Percentiles rank a stretch among this genome's conserved stretches.
phyloP scores from a whole-genome alignment of 2,797 vertebrate species.

The Salmo trutta region DNA sequence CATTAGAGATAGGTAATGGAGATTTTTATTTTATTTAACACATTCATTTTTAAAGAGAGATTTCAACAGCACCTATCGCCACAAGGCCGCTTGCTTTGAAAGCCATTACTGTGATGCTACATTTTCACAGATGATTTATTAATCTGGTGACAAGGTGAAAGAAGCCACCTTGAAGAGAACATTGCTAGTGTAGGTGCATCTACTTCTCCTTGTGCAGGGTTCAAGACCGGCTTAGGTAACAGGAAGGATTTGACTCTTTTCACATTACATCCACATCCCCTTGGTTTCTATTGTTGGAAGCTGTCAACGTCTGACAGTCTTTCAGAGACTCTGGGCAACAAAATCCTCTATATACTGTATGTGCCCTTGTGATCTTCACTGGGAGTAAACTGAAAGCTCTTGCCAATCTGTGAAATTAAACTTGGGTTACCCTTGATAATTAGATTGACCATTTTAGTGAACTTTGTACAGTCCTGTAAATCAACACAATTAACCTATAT shows the following conservation, averaged over 20 bases:
- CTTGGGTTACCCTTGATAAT: slow-evolving; percentile 49
- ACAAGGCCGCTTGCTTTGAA: slow-evolving; percentile 59
- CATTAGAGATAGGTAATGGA: slow-evolving; percentile 72
- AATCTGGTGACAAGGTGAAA: slow-evolving; percentile 72
- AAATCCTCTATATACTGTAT: slow-evolving; percentile 51
- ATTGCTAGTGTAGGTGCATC: slow-evolving; percentile 8
- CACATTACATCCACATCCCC: slow-evolving; percentile 47
- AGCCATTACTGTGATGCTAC: slow-evolving; percentile 76
- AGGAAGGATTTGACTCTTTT: slow-evolving; percentile 66
- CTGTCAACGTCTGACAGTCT: slow-evolving; percentile 67
- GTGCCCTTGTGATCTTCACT: slow-evolving; percentile 53
- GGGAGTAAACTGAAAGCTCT: slow-evolving; percentile 57
- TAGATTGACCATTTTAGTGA: slow-evolving; percentile 8
- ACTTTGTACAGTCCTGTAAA: slow-evolving; percentile 27
- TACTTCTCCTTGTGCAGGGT: slow-evolving; percentile 48
- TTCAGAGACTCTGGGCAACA: slow-evolving; percentile 56
- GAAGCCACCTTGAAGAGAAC: slow-evolving; percentile 58
- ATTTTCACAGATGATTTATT: slow-evolving; percentile 81
- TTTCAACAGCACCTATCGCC: slow-evolving; percentile 49
- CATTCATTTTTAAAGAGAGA: slow-evolving; percentile 80
- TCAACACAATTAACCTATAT: neutral
- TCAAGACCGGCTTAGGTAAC: slow-evolving; percentile 46
- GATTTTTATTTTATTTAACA: slow-evolving; percentile 70
- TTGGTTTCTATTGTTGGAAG: slow-evolving; percentile 63
- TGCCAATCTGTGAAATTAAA: slow-evolving; percentile 58